Evolutionary conservation across 2,113 vertebrate species (phyloP), one percentile per base, ranked within the genome.

Genomic region (Macquaria ambigua): DNA sequence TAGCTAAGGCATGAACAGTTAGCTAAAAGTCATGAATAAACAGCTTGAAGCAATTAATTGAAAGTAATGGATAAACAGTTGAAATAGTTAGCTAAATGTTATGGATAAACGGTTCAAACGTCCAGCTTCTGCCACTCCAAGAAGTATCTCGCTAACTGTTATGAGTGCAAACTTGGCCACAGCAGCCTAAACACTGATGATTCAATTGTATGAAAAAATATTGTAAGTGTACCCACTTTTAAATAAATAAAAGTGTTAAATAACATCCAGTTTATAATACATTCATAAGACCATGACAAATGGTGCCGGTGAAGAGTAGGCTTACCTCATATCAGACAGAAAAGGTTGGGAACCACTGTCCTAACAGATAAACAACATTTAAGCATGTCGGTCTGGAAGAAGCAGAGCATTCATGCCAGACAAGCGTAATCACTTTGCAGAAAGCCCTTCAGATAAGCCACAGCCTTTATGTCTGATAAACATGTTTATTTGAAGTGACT

Each of bases 401-500:
- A 28, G 61, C 46, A 18, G n/a, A 50, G 12, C 37, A 8, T 37
- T 69, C 50, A 20, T 6, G 1, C 15, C 64, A 53, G 37, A 62
- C 1, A 1, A 11, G 20, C 52, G 28, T 18, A 14, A 31, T 79
- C 64, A 34, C 37, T 62, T 66, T 64, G 12, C 18, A 28, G 9
- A 62, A 63, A 39, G 25, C 15, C 6, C 0, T 23, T 71, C 34
- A 20, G n/a, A 21, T 28, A 46, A 23, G 25, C 53, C 18, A 31
- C 21, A 3, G 62, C 4, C n/a, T 48, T 80, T 87, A 89, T 77
- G 37, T 34, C 58, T 69, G n/a, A 71, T 31, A 39, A 76, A 67
- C 64, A 80, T 1, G 23, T 85, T 23, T 41, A 8, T 37, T 34
- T 28, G 21, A 71, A 34, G 25, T 4, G 28, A 12, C 15, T 9